Percentiles rank a stretch among this genome's conserved stretches.
phyloP scores from a whole-genome alignment of 2,888 invertebrate genomes.

The Pseudeuparius sepicola region DNA sequence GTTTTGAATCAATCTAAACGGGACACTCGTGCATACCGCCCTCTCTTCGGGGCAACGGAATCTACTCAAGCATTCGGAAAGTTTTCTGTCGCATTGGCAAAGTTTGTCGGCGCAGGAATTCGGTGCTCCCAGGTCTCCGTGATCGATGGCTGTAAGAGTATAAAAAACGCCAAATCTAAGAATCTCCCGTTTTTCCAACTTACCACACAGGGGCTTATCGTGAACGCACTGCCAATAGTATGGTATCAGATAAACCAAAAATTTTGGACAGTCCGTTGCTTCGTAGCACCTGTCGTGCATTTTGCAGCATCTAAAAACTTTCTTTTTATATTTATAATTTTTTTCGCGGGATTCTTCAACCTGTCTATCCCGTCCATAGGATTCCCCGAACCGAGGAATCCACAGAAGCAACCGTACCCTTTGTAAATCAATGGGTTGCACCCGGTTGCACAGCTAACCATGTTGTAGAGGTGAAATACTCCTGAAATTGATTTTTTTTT shows the following conservation, averaged over 20 bases:
- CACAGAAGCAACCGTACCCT: conserved; percentile 86
- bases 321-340: conserved; percentile 5
- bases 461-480: conserved; percentile 71
- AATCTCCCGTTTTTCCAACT: conserved; percentile 28
- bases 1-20: conserved; percentile 65
- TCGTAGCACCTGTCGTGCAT: conserved; percentile 82
- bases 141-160: conserved; percentile 41
- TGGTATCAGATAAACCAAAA: conserved; percentile 75
- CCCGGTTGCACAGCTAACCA: conserved; percentile 76
- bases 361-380: conserved; percentile 74
- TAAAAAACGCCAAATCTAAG: background rate
- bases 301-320: conserved; percentile 63
- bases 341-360: conserved; percentile 36
- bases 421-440: conserved; percentile 77
- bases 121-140: conserved; percentile 47
- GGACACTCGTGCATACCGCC: conserved; percentile 64
- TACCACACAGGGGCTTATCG: conserved; percentile 67
- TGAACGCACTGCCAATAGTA: conserved; percentile 81
- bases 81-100: conserved; percentile 72
- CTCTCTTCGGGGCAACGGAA: conserved; percentile 64
- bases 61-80: conserved; percentile 68
- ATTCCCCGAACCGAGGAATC: conserved; percentile 71
- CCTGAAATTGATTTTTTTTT: too few species aligned
- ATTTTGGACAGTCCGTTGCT: conserved; percentile 65
- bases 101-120: conserved; percentile 65